Conservation (phyloP, 2,113 vertebrate genomes). For the Tauraco erythrolophus region DNA sequence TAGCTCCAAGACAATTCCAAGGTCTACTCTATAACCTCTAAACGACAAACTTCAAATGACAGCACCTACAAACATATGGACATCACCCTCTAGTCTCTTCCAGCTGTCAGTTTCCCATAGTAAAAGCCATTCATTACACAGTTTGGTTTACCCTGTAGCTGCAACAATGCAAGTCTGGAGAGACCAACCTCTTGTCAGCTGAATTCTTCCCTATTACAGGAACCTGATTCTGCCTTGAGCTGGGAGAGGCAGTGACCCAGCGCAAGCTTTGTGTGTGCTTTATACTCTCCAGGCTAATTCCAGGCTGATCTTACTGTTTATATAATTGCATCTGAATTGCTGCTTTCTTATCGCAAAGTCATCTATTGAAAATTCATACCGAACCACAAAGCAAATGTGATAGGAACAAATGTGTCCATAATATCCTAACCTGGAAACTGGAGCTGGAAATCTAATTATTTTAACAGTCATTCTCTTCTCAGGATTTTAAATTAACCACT, state of each 20-base stretch:
- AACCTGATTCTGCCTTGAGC: constrained; percentile 68
- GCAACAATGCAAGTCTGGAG: background rate
- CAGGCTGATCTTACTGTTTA: constrained; percentile 79
- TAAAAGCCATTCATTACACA: background rate
- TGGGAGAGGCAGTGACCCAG: constrained; percentile 60
- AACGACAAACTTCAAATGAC: background rate
- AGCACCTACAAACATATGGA: background rate
- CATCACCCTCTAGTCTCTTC: background rate
- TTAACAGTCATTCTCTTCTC: constrained; percentile 56
- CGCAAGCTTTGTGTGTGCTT: constrained; percentile 61
- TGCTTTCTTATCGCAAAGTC: constrained; percentile 77
- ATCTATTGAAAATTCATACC: constrained; percentile 82
- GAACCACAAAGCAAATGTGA: constrained; percentile 74
- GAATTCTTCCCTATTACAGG: constrained; percentile 50
- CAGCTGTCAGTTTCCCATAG: background rate
- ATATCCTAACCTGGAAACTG: constrained; percentile 71
- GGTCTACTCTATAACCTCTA: background rate
- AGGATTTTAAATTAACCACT: constrained; percentile 66
- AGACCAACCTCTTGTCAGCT: constrained; percentile 54
- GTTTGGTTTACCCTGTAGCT: constrained; percentile 37
- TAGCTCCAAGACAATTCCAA: background rate
- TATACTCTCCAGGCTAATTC: constrained; percentile 79
- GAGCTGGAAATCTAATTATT: constrained; percentile 72
- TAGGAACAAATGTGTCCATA: constrained; percentile 70
- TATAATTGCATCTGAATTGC: constrained; percentile 77